Percentiles rank a stretch among this genome's conserved stretches.
Conservation (phyloP, 2,113 vertebrate species). For the Pollachius pollachius region DNA sequence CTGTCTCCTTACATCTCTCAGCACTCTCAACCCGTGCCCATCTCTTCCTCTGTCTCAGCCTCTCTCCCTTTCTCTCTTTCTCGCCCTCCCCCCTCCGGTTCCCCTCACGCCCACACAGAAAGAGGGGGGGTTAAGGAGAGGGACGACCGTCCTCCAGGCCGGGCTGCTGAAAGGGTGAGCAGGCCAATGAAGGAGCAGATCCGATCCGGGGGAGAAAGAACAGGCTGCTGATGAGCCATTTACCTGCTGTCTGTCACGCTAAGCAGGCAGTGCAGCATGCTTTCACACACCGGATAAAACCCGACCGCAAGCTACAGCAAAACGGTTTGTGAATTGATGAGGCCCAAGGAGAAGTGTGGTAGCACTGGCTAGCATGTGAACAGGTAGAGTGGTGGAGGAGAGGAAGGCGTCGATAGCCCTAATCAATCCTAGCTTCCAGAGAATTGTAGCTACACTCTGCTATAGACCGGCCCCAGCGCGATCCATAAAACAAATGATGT, state of each 20-base stretch:
- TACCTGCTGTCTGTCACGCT: constrained; percentile 59
- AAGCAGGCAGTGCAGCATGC: constrained; percentile 54
- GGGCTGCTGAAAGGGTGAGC: constrained; percentile 30
- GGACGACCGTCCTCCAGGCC: constrained; percentile 33
- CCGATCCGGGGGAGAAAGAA: constrained; percentile 29
- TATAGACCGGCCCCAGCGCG: constrained; percentile 17
- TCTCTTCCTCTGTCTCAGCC: not conserved
- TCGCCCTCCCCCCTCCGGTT: not conserved
- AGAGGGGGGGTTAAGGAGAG: not conserved
- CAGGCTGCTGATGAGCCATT: constrained; percentile 68
- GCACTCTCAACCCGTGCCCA: not conserved
- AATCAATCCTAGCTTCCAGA: constrained; percentile 49
- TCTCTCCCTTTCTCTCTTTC: too few species aligned
- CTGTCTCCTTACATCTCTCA: too few species aligned
- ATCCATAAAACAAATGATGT: constrained; percentile 58
- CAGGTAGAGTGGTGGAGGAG: constrained; percentile 44
- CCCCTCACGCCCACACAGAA: not conserved
- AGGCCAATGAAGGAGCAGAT: not conserved
- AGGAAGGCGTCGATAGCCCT: constrained; percentile 44
- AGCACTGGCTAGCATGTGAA: constrained; percentile 43
- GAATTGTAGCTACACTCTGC: constrained; percentile 32
- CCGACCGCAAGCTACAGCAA: constrained; percentile 43
- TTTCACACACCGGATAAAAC: constrained; percentile 50
- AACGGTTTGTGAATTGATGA: constrained; percentile 63
- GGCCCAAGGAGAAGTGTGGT: constrained; percentile 50